phyloP scores from a whole-genome alignment of 2,888 invertebrate species.

The Eurois occulta region DNA sequence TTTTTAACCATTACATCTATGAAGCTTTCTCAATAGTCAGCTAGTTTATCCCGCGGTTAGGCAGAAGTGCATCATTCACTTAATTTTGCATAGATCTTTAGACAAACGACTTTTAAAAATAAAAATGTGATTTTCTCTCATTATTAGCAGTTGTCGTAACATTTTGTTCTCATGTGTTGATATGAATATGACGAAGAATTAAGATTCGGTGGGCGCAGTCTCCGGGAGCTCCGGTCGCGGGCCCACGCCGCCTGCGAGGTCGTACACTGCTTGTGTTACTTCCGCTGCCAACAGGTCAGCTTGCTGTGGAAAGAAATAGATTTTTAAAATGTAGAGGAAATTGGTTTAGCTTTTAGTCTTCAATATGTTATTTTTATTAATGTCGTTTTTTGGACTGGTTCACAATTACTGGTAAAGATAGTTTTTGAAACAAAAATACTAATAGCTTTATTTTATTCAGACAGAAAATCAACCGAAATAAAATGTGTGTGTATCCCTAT shows the following conservation, averaged over 20 bases:
- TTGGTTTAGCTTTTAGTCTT: not conserved
- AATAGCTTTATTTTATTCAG: too few species aligned
- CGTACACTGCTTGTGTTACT: conserved; percentile 94
- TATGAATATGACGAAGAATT: conserved; percentile 20
- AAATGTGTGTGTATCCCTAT: too few species aligned
- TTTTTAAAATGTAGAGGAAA: not conserved
- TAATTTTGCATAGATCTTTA: conserved; percentile 13
- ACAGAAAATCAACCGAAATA: too few species aligned
- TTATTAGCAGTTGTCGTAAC: conserved; percentile 13
- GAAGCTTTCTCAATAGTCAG: not conserved
- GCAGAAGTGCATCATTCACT: not conserved
- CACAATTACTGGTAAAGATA: too few species aligned
- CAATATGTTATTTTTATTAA: not conserved
- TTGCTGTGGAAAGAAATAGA: conserved; percentile 79
- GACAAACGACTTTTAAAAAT: conserved; percentile 18
- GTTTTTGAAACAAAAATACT: too few species aligned
- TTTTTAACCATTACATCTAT: not conserved
- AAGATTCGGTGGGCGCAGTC: conserved; percentile 5
- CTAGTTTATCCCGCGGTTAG: not conserved
- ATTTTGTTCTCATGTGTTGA: conserved; percentile 47
- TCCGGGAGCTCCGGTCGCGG: conserved; percentile 87
- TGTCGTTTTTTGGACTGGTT: too few species aligned
- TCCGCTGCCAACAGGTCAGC: conserved; percentile 94
- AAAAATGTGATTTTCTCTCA: conserved; percentile 23
- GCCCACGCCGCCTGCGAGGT: conserved; percentile 95